A percentile compares a stretch with the other conserved stretches of the same genome.
These are phyloP conservation scores for Pachyramphus minor DNA, from an alignment of 2,113 vertebrate genomes.

Conservation along the genomic window DNA sequence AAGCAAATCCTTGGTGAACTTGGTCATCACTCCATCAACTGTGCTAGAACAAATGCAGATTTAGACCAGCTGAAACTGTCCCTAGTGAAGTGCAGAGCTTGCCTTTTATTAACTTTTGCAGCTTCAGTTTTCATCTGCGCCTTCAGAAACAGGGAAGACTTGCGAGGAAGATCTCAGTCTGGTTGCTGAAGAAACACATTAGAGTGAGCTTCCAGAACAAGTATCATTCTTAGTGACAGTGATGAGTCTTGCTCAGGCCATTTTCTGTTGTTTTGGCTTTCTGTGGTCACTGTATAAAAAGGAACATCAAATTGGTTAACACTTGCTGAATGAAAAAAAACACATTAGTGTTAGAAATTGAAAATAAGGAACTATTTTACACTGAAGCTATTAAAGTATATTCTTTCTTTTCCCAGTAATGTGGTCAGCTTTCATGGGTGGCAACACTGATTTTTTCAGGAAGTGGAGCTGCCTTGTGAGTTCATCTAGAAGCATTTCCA, in stretches of 20 bases:
- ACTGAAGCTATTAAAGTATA: background rate
- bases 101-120: background rate
- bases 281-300: background rate
- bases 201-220: background rate
- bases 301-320: background rate
- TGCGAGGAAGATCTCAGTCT: background rate
- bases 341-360: background rate
- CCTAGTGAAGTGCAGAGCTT: background rate
- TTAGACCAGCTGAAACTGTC: background rate
- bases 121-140: background rate
- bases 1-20: background rate
- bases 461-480: background rate
- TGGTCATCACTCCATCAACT: accelerated
- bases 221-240: background rate
- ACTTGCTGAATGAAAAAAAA: background rate
- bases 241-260: background rate
- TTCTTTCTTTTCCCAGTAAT: background rate
- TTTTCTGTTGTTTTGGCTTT: background rate
- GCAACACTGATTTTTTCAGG: background rate
- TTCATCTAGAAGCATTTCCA: background rate
- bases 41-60: background rate
- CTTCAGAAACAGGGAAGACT: background rate
- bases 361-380: background rate
- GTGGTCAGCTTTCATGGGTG: background rate
- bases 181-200: background rate